These are phyloP conservation scores for Peucedramus taeniatus DNA, from an alignment of 2,113 vertebrate genomes.

Conservation along the genomic window DNA sequence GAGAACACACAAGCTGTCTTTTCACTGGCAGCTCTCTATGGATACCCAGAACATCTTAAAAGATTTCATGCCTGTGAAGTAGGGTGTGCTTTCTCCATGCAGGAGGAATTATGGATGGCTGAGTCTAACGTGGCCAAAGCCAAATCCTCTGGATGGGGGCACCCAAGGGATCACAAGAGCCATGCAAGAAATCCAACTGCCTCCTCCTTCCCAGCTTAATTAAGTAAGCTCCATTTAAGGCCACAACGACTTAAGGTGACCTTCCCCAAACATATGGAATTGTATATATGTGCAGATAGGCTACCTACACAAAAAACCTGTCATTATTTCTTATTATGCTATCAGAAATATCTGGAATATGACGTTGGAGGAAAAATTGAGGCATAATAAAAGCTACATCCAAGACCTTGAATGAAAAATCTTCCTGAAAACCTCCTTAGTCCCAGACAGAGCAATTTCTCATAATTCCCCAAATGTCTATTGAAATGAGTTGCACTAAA, in stretches of 20 bases:
- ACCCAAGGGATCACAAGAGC: neutral
- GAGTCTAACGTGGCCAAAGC: neutral
- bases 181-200: neutral
- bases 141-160: neutral
- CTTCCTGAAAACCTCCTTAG: neutral
- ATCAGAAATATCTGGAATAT: neutral
- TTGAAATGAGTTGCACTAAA: conserved; percentile 2
- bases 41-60: neutral
- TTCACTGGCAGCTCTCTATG: neutral
- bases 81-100: neutral
- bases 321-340: neutral
- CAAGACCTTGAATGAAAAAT: neutral
- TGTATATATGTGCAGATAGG: neutral
- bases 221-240: neutral
- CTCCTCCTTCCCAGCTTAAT: neutral
- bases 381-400: neutral
- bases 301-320: neutral
- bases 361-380: neutral
- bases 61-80: neutral
- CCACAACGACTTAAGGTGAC: neutral
- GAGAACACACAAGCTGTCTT: neutral
- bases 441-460: neutral
- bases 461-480: neutral
- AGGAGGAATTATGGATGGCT: neutral
- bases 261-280: neutral